These are phyloP conservation scores for Fragum whitleyi DNA, from an alignment of 2,888 invertebrate genomes.

Conservation along the genomic window DNA sequence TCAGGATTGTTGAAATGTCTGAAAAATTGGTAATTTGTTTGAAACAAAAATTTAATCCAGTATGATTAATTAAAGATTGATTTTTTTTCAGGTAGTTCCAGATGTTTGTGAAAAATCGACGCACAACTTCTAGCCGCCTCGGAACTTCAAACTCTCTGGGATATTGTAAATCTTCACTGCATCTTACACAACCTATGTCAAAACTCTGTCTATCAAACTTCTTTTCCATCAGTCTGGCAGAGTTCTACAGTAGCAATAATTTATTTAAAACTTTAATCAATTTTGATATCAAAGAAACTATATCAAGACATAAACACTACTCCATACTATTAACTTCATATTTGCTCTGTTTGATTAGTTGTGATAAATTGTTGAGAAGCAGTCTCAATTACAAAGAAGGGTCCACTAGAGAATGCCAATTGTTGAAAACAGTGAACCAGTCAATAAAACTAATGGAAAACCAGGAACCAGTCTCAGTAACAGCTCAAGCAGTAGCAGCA, in stretches of 20 bases:
- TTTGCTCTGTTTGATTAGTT: background rate
- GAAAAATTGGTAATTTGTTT: no score
- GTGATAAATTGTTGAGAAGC: background rate
- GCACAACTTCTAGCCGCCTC: slow-evolving; percentile 15
- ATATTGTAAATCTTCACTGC: slow-evolving; percentile 59
- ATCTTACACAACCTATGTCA: slow-evolving; percentile 79
- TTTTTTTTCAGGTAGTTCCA: slow-evolving; percentile 59
- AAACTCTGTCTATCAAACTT: slow-evolving; percentile 77
- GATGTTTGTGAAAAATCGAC: slow-evolving; percentile 48
- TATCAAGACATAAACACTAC: slow-evolving; percentile 21
- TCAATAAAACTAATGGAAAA: slow-evolving; percentile 21
- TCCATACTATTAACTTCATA: background rate
- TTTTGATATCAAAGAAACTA: slow-evolving; percentile 2
- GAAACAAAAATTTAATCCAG: no score
- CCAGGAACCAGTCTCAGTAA: slow-evolving; percentile 43
- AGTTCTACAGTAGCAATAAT: slow-evolving; percentile 79
- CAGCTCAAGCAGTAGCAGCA: slow-evolving; percentile 58
- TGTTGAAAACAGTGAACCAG: slow-evolving; percentile 46
- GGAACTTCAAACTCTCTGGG: slow-evolving; percentile 11
- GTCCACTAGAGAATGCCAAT: slow-evolving; percentile 43
- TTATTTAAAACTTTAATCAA: slow-evolving; percentile 51
- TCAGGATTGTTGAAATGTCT: no score
- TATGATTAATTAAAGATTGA: no score
- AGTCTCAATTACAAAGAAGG: background rate
- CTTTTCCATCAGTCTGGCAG: slow-evolving; percentile 77